Evolutionary conservation across 2,113 vertebrate species (phyloP).

Genomic region (Oncorhynchus gorbuscha): DNA sequence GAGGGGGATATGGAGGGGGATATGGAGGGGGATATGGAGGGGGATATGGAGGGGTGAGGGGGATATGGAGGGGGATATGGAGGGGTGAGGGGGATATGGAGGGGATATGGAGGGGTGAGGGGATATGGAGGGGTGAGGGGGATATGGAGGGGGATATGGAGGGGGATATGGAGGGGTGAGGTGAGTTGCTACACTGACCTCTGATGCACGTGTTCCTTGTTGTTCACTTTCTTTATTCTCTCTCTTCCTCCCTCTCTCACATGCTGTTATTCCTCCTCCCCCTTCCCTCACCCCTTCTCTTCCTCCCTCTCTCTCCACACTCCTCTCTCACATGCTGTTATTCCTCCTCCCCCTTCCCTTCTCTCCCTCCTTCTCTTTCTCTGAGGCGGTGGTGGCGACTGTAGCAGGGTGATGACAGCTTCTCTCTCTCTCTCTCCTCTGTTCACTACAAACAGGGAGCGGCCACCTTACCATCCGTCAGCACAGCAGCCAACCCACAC

Average conservation of each 20-base stretch:
- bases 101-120: neutral
- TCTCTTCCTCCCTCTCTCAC: too few relatives aligned
- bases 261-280: too few relatives aligned
- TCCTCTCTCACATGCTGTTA: too few relatives aligned
- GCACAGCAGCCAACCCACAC: constrained; percentile 55
- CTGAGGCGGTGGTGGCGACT: constrained; percentile 35
- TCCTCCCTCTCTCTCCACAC: too few relatives aligned
- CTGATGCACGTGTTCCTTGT: constrained; percentile 17
- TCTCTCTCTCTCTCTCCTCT: constrained; percentile 63
- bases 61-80: neutral
- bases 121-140: neutral
- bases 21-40: neutral
- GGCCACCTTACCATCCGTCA: constrained; percentile 65
- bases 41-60: constrained; percentile 47
- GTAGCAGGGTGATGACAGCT: constrained; percentile 66
- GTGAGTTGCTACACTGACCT: constrained; percentile 24
- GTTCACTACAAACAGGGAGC: constrained; percentile 63
- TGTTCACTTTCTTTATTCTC: constrained; percentile 13
- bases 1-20: too few relatives aligned
- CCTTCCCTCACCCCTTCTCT: too few relatives aligned
- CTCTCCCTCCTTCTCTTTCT: neutral
- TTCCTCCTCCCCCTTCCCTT: too few relatives aligned
- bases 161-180: constrained; percentile 56
- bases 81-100: too few relatives aligned
- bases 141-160: neutral